These are phyloP conservation scores for Oopsacas minuta DNA, from an alignment of 37 sponge, comb jelly and placozoan genomes.

Conservation along the genomic window DNA sequence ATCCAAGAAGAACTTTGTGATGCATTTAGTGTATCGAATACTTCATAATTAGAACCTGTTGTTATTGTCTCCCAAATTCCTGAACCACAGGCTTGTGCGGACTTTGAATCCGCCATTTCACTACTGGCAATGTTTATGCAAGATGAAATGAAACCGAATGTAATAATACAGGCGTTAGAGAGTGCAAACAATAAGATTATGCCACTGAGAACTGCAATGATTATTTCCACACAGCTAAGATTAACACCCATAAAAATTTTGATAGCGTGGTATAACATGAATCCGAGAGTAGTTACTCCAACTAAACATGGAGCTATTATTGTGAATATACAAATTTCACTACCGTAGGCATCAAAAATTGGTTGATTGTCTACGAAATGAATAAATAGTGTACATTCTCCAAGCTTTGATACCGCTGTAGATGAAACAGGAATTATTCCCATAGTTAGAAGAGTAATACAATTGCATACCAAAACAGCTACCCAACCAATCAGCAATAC, in stretches of 20 bases:
- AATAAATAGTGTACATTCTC: slow-evolving; percentile 6
- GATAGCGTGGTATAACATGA: not conserved
- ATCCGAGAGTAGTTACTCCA: not conserved
- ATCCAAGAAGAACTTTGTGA: not conserved
- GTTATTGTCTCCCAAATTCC: not conserved
- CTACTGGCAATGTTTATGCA: not conserved
- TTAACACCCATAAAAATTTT: not conserved
- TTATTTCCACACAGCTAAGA: slow-evolving; percentile 4
- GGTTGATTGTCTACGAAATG: not conserved
- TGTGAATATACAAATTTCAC: not conserved
- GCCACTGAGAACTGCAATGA: not conserved
- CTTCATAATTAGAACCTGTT: not conserved
- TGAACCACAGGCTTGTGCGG: not conserved
- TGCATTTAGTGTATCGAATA: not conserved
- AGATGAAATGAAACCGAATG: not conserved
- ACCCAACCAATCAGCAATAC: not conserved
- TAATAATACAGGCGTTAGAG: slow-evolving; percentile 2
- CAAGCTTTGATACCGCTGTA: not conserved
- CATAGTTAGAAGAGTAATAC: not conserved
- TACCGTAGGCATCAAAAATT: not conserved
- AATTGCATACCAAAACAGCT: slow-evolving; percentile 8
- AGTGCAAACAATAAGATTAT: not conserved
- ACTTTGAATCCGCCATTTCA: too few relatives aligned
- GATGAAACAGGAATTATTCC: not conserved
- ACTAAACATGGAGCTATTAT: slow-evolving; percentile 6